Evolutionary conservation across 2,113 vertebrate genomes (phyloP).

Genomic region (Cyrtonyx montezumae): DNA sequence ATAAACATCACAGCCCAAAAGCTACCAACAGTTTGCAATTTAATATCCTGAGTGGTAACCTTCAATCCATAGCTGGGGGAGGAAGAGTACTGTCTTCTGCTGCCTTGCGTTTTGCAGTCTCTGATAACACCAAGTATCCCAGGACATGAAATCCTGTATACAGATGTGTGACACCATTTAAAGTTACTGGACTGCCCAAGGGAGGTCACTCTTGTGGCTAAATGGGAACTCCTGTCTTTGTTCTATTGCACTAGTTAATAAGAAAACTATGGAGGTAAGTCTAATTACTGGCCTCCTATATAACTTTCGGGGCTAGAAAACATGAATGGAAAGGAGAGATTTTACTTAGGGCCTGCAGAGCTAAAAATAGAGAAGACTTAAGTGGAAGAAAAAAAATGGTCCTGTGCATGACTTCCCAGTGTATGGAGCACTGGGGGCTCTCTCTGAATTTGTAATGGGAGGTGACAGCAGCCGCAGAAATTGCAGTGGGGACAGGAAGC

Average conservation of each 20-base stretch:
- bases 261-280: neutral
- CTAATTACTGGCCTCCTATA: neutral
- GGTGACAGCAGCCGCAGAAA: constrained; percentile 61
- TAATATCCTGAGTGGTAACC: neutral
- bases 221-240: neutral
- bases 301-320: neutral
- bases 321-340: neutral
- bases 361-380: neutral
- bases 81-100: neutral
- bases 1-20: neutral
- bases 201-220: neutral
- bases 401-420: neutral
- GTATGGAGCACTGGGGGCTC: neutral
- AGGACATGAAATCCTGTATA: neutral
- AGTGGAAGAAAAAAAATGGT: neutral
- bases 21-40: neutral
- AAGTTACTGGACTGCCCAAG: neutral
- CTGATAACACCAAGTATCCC: neutral
- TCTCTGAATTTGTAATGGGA: constrained; percentile 31
- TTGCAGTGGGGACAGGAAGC: constrained; percentile 4
- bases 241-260: neutral
- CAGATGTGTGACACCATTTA: neutral
- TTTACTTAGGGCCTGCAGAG: neutral
- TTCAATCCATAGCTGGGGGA: neutral
- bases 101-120: neutral